Conservation (phyloP, 2,113 vertebrate genomes). For the Vulpes ferrilata region DNA sequence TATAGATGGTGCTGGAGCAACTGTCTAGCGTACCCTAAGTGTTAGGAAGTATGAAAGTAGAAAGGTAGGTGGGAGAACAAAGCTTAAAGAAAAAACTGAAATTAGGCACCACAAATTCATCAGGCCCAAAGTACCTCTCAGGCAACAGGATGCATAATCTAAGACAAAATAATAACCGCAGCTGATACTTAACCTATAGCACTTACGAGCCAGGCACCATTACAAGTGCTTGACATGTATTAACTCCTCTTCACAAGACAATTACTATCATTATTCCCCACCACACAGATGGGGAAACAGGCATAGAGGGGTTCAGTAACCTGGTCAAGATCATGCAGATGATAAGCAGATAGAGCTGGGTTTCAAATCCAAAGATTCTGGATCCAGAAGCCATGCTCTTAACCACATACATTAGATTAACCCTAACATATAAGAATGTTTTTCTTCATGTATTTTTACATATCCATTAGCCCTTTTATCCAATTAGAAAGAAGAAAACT, state of each 20-base stretch:
- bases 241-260: neutral
- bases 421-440: neutral
- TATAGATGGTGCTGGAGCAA: neutral
- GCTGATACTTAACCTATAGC: neutral
- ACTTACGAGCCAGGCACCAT: neutral
- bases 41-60: neutral
- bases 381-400: neutral
- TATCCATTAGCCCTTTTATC: neutral
- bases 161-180: neutral
- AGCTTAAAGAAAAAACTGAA: neutral
- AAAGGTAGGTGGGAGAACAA: neutral
- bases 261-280: neutral
- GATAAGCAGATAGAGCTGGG: neutral
- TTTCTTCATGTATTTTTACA: neutral
- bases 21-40: fast-evolving
- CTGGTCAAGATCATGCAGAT: neutral
- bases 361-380: neutral
- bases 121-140: neutral
- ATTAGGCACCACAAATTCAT: neutral
- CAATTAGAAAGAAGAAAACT: neutral
- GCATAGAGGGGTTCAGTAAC: neutral
- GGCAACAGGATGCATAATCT: neutral
- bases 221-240: neutral
- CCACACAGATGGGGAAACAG: neutral
- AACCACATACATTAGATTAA: neutral